Percentiles rank a stretch among this genome's conserved stretches.
Conservation (phyloP, 1,140 invertebrate species). For the Drosophila takahashii region DNA sequence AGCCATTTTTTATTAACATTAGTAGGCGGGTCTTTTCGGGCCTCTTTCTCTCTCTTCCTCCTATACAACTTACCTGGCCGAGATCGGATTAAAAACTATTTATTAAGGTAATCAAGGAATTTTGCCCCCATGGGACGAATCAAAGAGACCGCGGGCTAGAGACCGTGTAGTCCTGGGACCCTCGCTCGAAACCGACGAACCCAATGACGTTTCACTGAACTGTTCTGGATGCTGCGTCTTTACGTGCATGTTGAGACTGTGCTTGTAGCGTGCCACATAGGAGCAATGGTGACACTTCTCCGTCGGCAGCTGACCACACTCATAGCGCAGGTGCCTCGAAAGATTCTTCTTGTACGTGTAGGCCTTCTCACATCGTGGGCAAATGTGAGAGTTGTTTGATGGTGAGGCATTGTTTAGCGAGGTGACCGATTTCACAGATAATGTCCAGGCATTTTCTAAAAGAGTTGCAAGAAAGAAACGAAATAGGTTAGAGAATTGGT, state of each 20-base stretch:
- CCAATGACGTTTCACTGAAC: background rate
- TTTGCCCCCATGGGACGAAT: slow-evolving; percentile 10
- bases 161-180: background rate
- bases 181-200: background rate
- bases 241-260: slow-evolving; percentile 86
- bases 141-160: slow-evolving; percentile 21
- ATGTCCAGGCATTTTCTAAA: slow-evolving; percentile 72
- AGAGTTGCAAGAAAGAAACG: slow-evolving; percentile 56
- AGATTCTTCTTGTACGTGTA: slow-evolving; percentile 87
- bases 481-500: slow-evolving; percentile 68
- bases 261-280: slow-evolving; percentile 86
- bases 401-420: slow-evolving; percentile 69
- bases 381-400: slow-evolving; percentile 67
- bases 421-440: slow-evolving; percentile 78
- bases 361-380: slow-evolving; percentile 86
- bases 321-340: slow-evolving; percentile 86
- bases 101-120: slow-evolving; percentile 15
- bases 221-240: slow-evolving; percentile 77
- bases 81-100: slow-evolving; percentile 18
- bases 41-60: background rate
- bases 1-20: slow-evolving; percentile 72
- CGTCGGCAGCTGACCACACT: slow-evolving; percentile 87
- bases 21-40: slow-evolving; percentile 6
- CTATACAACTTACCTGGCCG: slow-evolving; percentile 56
- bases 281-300: slow-evolving; percentile 87